These are phyloP conservation scores for Porites lobata DNA, from an alignment of 92 coral and sea anemone species.

Conservation along the genomic window DNA sequence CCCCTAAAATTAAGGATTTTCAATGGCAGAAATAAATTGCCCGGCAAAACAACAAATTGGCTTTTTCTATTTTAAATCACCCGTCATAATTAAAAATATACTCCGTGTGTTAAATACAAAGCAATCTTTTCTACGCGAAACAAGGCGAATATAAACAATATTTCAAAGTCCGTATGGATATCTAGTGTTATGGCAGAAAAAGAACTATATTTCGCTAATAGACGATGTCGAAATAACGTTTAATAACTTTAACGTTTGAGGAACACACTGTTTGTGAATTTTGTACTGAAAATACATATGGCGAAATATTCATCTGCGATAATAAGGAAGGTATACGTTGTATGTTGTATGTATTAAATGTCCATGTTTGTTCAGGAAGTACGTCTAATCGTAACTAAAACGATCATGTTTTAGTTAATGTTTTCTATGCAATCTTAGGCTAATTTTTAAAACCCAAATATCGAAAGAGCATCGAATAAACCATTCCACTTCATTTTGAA, in stretches of 20 bases:
- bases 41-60: background rate
- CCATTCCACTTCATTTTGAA: too few species aligned
- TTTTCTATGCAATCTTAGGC: background rate
- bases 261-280: background rate
- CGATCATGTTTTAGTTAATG: background rate
- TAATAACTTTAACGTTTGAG: background rate
- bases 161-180: background rate
- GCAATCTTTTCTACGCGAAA: background rate
- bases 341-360: background rate
- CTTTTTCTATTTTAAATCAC: background rate
- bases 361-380: background rate
- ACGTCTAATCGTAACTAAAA: background rate
- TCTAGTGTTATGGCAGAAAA: background rate
- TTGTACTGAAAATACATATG: background rate
- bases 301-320: constrained; percentile 8
- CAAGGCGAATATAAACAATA: background rate
- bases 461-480: too few species aligned
- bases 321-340: background rate
- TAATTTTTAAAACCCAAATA: too few species aligned
- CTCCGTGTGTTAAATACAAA: constrained; percentile 20
- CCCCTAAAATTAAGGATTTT: background rate
- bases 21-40: background rate
- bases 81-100: background rate
- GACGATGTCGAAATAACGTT: background rate
- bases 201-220: background rate